Evolutionary conservation across 2,888 invertebrate genomes (phyloP).

Genomic region (Amorpha juglandis): DNA sequence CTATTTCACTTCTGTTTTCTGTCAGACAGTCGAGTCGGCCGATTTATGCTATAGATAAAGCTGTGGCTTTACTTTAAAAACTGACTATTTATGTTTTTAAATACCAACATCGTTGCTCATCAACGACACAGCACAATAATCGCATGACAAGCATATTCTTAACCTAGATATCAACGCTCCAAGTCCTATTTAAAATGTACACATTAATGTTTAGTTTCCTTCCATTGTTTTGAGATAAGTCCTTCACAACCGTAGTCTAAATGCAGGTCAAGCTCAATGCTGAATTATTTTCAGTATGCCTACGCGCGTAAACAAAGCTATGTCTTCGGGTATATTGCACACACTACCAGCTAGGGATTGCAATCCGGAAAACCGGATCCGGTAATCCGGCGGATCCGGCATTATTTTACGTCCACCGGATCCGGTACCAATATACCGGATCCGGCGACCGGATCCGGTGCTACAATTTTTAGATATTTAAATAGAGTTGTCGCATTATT

Average conservation of each 20-base stretch:
- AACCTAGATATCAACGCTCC: background rate
- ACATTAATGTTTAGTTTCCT: constrained; percentile 2
- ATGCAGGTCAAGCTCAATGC: constrained; percentile 61
- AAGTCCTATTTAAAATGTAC: background rate
- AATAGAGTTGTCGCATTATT: no score
- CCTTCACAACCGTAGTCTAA: constrained; percentile 22
- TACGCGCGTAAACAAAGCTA: constrained; percentile 38
- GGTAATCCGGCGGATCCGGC: no score
- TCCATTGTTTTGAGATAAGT: constrained; percentile 22
- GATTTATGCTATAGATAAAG: no score
- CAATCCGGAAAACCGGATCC: no score
- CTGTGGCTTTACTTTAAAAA: no score
- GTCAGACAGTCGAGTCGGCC: no score
- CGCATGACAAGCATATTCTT: background rate
- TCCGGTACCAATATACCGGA: no score
- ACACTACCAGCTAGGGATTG: constrained; percentile 29
- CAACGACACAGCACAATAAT: background rate
- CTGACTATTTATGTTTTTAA: no score
- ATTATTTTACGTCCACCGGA: no score
- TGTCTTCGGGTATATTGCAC: constrained; percentile 34
- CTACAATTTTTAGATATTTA: no score
- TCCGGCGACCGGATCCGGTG: no score
- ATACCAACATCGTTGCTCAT: background rate
- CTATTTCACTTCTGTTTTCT: no score
- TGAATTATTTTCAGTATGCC: constrained; percentile 51